Percentiles rank a stretch among this genome's conserved stretches.
These are phyloP conservation scores for Seira musarum DNA, from an alignment of 2,888 invertebrate species.

Conservation along the genomic window DNA sequence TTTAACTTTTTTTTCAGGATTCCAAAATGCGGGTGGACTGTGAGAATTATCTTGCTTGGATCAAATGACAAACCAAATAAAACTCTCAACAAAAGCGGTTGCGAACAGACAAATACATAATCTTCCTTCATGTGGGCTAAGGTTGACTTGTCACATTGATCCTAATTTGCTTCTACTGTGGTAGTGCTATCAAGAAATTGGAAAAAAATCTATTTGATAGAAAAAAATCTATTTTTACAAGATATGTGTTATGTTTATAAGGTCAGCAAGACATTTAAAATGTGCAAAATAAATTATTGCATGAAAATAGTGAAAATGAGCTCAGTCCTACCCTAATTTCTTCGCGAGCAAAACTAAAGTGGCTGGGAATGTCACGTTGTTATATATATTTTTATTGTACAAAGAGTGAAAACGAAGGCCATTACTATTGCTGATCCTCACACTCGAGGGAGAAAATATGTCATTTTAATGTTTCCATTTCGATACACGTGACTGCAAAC, in stretches of 20 bases:
- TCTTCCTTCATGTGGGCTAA: constrained; percentile 48
- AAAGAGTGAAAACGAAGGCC: too few species aligned
- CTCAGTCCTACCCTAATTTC: constrained; percentile 6
- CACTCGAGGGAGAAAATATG: too few species aligned
- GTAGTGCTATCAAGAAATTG: constrained; percentile 23
- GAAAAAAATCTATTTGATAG: background rate
- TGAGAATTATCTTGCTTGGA: too few species aligned
- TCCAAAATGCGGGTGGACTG: background rate
- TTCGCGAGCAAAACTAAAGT: too few species aligned
- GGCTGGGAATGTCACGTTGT: too few species aligned
- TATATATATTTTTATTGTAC: too few species aligned
- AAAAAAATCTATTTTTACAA: too few species aligned
- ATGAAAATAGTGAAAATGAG: constrained; percentile 7
- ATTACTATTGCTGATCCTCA: too few species aligned
- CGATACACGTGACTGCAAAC: too few species aligned
- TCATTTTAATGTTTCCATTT: too few species aligned
- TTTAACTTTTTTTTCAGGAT: constrained; percentile 32
- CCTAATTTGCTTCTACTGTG: constrained; percentile 43
- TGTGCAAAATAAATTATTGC: background rate
- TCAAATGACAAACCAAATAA: constrained; percentile 5
- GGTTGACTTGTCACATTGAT: constrained; percentile 51
- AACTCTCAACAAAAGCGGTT: constrained; percentile 12
- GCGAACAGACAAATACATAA: background rate
- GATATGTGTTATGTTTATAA: background rate
- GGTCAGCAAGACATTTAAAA: background rate